Conservation (phyloP, 2,888 invertebrate genomes). For the Ichneumoninae sp. region DNA sequence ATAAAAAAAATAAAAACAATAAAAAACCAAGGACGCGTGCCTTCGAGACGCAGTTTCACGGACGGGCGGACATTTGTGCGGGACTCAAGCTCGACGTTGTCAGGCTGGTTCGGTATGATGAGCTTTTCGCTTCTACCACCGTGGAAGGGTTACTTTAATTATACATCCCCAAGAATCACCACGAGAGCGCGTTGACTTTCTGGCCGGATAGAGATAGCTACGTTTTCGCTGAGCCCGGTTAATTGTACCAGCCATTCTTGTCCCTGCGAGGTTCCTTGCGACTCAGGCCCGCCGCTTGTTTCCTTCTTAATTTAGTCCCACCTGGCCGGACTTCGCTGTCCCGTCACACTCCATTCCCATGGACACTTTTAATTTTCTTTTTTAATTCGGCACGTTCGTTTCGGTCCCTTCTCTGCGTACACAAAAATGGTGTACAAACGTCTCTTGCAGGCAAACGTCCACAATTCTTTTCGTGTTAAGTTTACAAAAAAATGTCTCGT, state of each 20-base stretch:
- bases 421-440: too few species aligned
- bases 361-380: background rate
- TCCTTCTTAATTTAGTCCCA: background rate
- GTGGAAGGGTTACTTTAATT: conserved; percentile 1
- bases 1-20: background rate
- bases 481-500: too few species aligned
- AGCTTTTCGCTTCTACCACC: background rate
- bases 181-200: background rate
- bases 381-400: background rate
- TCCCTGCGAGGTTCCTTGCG: background rate
- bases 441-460: too few species aligned
- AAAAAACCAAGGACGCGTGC: background rate
- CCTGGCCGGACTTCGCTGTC: background rate
- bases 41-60: background rate
- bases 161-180: conserved; percentile 10
- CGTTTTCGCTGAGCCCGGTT: background rate
- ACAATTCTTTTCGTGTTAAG: too few species aligned
- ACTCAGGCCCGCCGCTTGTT: background rate
- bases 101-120: background rate
- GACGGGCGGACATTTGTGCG: background rate
- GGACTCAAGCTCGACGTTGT: background rate
- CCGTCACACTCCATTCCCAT: background rate
- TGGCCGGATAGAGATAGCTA: background rate
- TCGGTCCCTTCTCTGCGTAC: background rate
- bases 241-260: background rate